Conservation (phyloP, 2,113 vertebrate genomes). For the Sporophila hypoxantha region DNA sequence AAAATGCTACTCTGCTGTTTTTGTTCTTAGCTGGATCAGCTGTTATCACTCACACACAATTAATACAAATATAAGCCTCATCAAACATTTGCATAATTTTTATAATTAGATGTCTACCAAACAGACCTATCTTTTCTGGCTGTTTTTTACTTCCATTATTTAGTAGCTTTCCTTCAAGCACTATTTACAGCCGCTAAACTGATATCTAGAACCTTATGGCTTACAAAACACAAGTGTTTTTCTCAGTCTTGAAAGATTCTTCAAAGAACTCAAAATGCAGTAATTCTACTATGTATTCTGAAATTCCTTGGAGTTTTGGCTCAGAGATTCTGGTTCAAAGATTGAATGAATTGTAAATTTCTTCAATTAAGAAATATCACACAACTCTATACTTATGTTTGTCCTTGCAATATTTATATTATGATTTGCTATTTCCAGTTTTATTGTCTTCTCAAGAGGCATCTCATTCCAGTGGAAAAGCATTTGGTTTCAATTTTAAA, state of each 20-base stretch:
- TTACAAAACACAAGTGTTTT: background rate
- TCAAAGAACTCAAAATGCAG: background rate
- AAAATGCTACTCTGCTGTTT: background rate
- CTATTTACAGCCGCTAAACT: background rate
- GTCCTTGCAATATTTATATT: background rate
- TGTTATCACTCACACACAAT: background rate
- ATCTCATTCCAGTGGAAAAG: background rate
- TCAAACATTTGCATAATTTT: conserved; percentile 1
- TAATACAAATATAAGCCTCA: background rate
- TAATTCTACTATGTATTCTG: background rate
- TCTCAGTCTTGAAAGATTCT: background rate
- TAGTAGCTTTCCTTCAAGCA: background rate
- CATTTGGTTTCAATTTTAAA: background rate
- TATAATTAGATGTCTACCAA: background rate
- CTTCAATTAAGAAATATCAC: background rate
- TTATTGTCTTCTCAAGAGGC: background rate
- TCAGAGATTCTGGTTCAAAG: background rate
- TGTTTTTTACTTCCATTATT: background rate
- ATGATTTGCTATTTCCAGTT: background rate
- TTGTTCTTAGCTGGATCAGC: background rate
- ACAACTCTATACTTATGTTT: background rate
- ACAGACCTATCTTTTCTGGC: background rate
- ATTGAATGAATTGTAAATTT: background rate
- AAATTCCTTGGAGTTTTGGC: background rate
- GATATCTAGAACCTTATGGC: background rate